A percentile compares a stretch with the other conserved stretches of the same genome.
These are phyloP conservation scores for Phengaris arion DNA, from an alignment of 2,888 invertebrate genomes.

Conservation along the genomic window DNA sequence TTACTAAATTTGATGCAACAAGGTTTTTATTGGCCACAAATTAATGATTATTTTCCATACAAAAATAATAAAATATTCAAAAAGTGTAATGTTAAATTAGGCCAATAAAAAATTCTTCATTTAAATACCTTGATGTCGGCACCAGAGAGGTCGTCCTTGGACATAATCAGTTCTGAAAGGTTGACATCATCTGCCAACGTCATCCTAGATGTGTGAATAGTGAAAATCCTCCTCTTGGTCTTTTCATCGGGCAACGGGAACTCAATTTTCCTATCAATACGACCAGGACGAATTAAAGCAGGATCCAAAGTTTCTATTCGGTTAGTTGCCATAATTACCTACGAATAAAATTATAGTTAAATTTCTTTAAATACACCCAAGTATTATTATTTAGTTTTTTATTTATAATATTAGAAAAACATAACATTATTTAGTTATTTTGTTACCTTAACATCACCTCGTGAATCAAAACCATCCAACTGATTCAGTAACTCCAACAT, in stretches of 20 bases:
- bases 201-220: slow-evolving; percentile 99
- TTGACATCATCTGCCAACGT: slow-evolving; percentile 98
- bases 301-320: slow-evolving; percentile 99
- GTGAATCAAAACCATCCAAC: slow-evolving; percentile 97
- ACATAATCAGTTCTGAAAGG: slow-evolving; percentile 97
- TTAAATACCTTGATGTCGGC: slow-evolving; percentile 91
- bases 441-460: slow-evolving; percentile 95
- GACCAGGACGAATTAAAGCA: slow-evolving; percentile 97
- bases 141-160: slow-evolving; percentile 99
- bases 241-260: slow-evolving; percentile 99
- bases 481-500: slow-evolving; percentile 99
- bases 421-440: not conserved
- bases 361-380: not conserved
- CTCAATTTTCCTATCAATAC: slow-evolving; percentile 99
- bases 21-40: not conserved
- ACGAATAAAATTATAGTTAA: slow-evolving; percentile 39
- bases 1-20: not conserved
- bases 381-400: slow-evolving; percentile 12
- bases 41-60: not conserved
- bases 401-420: slow-evolving; percentile 38
- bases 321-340: slow-evolving; percentile 98
- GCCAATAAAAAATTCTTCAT: not conserved
- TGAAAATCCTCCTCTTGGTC: slow-evolving; percentile 97
- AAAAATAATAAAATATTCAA: too few relatives aligned
- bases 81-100: too few relatives aligned